These are phyloP conservation scores for Phalanger gymnotis DNA, from an alignment of 2,797 vertebrate species.

Conservation along the genomic window DNA sequence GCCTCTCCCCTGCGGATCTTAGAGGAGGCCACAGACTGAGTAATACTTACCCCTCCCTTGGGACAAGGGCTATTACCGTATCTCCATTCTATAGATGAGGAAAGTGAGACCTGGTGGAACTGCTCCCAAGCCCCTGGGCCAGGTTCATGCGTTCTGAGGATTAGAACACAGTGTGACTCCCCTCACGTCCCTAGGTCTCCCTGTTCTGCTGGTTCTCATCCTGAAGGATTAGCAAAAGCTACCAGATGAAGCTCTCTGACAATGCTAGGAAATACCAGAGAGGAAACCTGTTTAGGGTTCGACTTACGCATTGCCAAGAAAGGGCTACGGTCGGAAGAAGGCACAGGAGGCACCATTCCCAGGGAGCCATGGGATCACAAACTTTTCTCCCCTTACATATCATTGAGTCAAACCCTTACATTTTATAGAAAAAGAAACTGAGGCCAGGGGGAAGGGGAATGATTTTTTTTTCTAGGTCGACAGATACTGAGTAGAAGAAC, in stretches of 20 bases:
- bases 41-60: conserved; percentile 16
- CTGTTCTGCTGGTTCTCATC: background rate
- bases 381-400: background rate
- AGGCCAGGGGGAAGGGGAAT: background rate
- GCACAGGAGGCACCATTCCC: background rate
- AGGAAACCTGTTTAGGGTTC: background rate
- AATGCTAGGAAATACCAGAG: background rate
- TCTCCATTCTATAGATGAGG: background rate
- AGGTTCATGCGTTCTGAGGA: background rate
- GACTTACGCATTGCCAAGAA: background rate
- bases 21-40: background rate
- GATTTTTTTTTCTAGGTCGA: background rate
- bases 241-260: background rate
- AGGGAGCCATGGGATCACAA: background rate
- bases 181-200: background rate
- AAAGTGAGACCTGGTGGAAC: background rate
- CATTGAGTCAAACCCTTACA: background rate
- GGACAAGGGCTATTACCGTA: background rate
- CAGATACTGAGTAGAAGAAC: background rate
- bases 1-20: background rate
- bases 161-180: background rate
- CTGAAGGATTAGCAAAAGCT: rapidly evolving
- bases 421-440: background rate
- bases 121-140: background rate
- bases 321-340: background rate